phyloP scores from a whole-genome alignment of 30 jellyfish, hydroid and myxozoan genomes.

The Mastigias papua region DNA sequence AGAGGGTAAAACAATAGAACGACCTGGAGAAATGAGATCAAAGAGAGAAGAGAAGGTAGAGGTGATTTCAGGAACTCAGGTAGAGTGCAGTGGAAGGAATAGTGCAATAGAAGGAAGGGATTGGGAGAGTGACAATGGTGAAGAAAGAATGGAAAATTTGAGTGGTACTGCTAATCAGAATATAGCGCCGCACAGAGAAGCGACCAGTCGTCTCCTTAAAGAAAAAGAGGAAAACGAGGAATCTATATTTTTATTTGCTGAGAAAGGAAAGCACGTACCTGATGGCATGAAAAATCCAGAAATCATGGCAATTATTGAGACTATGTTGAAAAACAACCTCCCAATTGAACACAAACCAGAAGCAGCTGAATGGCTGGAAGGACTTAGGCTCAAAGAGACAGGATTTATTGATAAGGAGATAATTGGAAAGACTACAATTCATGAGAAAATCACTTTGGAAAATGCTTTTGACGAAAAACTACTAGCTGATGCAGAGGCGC shows the following conservation, averaged over 20 bases:
- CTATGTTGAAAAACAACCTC: constrained; percentile 50
- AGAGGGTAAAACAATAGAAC: background rate
- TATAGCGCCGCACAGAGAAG: background rate
- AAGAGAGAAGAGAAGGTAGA: background rate
- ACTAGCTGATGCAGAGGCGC: constrained; percentile 60
- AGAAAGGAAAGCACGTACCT: background rate
- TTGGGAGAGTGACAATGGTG: background rate
- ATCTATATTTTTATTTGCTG: too few species aligned
- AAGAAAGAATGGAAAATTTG: background rate
- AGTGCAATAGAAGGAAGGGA: too few species aligned
- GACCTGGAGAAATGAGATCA: too few species aligned
- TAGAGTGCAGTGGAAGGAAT: too few species aligned
- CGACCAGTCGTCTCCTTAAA: background rate
- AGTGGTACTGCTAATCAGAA: background rate
- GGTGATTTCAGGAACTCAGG: background rate
- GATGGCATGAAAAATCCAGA: background rate
- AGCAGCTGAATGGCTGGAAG: constrained; percentile 63
- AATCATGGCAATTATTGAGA: constrained; percentile 49
- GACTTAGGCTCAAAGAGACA: constrained; percentile 42
- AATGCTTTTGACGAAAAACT: constrained; percentile 62
- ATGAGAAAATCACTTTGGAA: constrained; percentile 59
- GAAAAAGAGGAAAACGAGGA: too few species aligned
- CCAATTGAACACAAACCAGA: constrained; percentile 58
- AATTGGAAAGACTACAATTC: constrained; percentile 51
- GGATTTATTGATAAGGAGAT: constrained; percentile 45